Evolutionary conservation across 64 coral and sea anemone species (phyloP).

Genomic region (Stylophora pistillata): DNA sequence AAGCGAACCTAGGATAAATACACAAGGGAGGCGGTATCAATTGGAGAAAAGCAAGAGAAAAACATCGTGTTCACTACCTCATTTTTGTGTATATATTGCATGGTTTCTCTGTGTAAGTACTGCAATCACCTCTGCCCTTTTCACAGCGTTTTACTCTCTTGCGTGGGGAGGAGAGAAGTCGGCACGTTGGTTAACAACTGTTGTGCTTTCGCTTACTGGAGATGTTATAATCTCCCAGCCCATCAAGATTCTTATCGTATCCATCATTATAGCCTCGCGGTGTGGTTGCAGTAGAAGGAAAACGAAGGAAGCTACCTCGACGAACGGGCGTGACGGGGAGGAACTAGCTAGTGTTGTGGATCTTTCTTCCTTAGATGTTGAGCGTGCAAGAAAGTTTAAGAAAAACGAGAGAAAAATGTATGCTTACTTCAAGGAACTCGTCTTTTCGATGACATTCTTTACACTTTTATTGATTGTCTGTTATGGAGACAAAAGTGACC

Average conservation of each 20-base stretch:
- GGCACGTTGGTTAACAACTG: constrained; percentile 21
- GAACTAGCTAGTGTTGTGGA: not conserved
- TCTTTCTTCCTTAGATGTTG: constrained; percentile 1
- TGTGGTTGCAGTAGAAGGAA: not conserved
- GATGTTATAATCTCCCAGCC: constrained; percentile 41
- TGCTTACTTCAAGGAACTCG: not conserved
- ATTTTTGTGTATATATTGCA: constrained; percentile 44
- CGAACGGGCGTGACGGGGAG: not conserved
- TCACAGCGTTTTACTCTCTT: constrained; percentile 41
- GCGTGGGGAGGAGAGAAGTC: constrained; percentile 41
- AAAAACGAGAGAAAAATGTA: constrained; percentile 1
- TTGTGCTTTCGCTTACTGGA: constrained; percentile 5
- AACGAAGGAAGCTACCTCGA: not conserved
- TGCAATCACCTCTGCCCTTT: not conserved
- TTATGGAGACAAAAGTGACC: constrained; percentile 9
- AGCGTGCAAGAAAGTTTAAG: constrained; percentile 7
- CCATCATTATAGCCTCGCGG: constrained; percentile 18
- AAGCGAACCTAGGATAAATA: not conserved
- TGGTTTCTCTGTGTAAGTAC: constrained; percentile 41
- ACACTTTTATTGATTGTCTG: constrained; percentile 5
- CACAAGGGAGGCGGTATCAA: not conserved
- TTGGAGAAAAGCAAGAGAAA: not conserved
- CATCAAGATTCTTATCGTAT: constrained; percentile 15
- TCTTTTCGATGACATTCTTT: not conserved
- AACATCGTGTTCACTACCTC: not conserved